Conservation (phyloP, 1,140 invertebrate genomes). For the Drosophila erecta region DNA sequence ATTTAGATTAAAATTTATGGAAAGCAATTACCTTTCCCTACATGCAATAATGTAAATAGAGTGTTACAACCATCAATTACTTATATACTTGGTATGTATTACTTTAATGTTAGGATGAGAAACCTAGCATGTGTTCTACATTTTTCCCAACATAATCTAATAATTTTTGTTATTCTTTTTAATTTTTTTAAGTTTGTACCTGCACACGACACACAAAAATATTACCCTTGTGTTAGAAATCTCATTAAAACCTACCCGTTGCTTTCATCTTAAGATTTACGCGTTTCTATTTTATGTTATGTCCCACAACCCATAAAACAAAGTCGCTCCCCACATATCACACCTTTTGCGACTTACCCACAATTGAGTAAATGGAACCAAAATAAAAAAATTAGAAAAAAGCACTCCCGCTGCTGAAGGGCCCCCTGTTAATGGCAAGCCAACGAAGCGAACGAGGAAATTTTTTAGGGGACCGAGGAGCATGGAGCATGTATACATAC, state of each 20-base stretch:
- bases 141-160: background rate
- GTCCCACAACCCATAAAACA: slow-evolving; percentile 25
- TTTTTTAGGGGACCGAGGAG: background rate
- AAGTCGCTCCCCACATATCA: slow-evolving; percentile 9
- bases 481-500: too few relatives aligned
- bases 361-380: slow-evolving; percentile 43
- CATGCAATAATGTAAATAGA: too few relatives aligned
- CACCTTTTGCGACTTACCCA: slow-evolving; percentile 24
- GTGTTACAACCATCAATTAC: too few relatives aligned
- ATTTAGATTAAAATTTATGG: background rate
- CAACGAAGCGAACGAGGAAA: slow-evolving; percentile 20
- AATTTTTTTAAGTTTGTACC: background rate
- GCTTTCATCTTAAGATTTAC: slow-evolving; percentile 2
- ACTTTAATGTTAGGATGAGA: too few relatives aligned
- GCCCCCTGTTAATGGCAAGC: slow-evolving; percentile 35
- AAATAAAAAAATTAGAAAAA: slow-evolving; percentile 28
- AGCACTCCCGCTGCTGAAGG: slow-evolving; percentile 18
- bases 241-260: slow-evolving; percentile 24
- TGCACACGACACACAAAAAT: slow-evolving; percentile 5
- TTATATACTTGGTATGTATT: too few relatives aligned
- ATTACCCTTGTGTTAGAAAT: background rate
- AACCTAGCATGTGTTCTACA: too few relatives aligned
- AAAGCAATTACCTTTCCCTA: background rate
- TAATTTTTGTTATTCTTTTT: background rate
- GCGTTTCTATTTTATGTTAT: slow-evolving; percentile 13